Percentiles rank a stretch among this genome's conserved stretches.
These are phyloP conservation scores for Microhierax caerulescens DNA, from an alignment of 2,797 vertebrate genomes.

Conservation along the genomic window DNA sequence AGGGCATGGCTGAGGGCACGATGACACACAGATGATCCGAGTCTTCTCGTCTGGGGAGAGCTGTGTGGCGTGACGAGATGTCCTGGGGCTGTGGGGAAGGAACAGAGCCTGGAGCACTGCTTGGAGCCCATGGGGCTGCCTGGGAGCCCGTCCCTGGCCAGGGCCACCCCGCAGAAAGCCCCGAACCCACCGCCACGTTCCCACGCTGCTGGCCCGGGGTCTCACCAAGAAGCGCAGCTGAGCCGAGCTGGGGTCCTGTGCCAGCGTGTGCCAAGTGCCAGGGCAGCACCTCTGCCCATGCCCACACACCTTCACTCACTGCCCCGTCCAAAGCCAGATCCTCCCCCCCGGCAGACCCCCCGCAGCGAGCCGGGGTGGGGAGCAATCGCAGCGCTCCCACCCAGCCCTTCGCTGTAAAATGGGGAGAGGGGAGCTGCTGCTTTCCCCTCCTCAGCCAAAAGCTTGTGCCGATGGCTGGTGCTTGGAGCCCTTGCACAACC, in stretches of 20 bases:
- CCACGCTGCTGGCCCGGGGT: neutral
- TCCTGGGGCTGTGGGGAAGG: neutral
- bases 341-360: neutral
- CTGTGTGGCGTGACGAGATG: accelerated
- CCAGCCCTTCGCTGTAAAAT: neutral
- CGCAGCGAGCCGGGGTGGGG: neutral
- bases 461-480: neutral
- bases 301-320: neutral
- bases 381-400: accelerated
- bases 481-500: accelerated
- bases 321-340: accelerated
- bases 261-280: neutral
- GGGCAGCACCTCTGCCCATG: neutral
- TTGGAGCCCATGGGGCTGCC: accelerated
- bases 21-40: neutral
- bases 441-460: neutral
- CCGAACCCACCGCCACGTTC: accelerated
- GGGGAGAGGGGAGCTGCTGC: neutral
- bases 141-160: accelerated
- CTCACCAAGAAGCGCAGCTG: accelerated
- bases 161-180: neutral
- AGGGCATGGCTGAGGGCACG: neutral
- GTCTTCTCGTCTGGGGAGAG: accelerated
- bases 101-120: neutral
- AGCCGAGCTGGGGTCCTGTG: neutral